Conservation (phyloP, 1,140 invertebrate genomes). For the Latrodectus geometricus region DNA sequence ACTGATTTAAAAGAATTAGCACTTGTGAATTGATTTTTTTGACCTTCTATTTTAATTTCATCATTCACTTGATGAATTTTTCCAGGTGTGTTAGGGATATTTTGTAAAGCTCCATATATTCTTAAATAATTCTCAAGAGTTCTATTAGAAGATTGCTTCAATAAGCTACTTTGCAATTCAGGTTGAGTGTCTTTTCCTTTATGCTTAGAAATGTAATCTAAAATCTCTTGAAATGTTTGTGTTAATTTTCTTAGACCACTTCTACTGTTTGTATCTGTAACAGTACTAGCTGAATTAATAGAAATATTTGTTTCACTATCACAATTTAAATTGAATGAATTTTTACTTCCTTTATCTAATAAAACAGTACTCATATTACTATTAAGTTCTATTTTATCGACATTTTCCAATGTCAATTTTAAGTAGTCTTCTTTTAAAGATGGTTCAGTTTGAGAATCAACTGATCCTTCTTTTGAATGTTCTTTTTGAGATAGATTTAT, state of each 20-base stretch:
- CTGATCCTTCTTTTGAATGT: not conserved
- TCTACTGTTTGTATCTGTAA: too few species aligned
- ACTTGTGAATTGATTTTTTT: not conserved
- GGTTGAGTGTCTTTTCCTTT: not conserved
- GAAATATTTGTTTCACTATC: too few species aligned
- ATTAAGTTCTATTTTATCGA: too few species aligned
- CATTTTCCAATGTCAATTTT: too few species aligned
- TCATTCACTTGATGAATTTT: not conserved
- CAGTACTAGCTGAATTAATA: too few species aligned
- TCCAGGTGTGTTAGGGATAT: not conserved
- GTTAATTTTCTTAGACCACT: not conserved
- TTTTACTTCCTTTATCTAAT: too few species aligned
- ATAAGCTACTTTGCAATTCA: not conserved
- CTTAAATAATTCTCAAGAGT: conserved; percentile 9
- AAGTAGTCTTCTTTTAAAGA: not conserved
- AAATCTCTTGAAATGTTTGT: not conserved
- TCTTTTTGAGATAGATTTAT: too few species aligned
- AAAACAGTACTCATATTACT: too few species aligned
- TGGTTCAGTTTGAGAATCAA: not conserved
- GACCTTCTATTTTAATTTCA: not conserved
- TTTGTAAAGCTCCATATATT: conserved; percentile 9
- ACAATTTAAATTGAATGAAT: too few species aligned
- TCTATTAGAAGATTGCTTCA: not conserved
- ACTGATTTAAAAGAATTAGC: not conserved
- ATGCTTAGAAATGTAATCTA: not conserved